Percentiles rank a stretch among this genome's conserved stretches.
Conservation (phyloP, 2,888 invertebrate genomes). For the Luffia ferchaultella region DNA sequence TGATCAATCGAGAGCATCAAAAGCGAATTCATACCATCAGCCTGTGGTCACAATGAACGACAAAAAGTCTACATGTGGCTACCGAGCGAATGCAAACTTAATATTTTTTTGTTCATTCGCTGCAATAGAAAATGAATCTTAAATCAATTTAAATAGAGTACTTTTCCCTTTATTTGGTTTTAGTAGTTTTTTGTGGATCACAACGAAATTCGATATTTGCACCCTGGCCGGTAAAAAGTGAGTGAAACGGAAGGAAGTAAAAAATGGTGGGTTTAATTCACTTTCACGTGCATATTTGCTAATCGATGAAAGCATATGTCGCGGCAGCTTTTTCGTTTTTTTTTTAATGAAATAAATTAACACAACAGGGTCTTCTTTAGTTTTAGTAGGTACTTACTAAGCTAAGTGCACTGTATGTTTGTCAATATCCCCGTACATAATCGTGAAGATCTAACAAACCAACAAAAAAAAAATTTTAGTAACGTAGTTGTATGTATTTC, state of each 20-base stretch:
- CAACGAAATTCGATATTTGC: slow-evolving; percentile 55
- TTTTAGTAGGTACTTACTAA: too few relatives aligned
- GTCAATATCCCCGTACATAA: too few relatives aligned
- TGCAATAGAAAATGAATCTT: slow-evolving; percentile 21
- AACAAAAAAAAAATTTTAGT: too few relatives aligned
- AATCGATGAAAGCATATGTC: slow-evolving; percentile 45
- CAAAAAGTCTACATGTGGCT: slow-evolving; percentile 53
- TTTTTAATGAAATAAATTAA: background rate
- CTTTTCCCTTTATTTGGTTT: slow-evolving; percentile 3
- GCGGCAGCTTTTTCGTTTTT: slow-evolving; percentile 19
- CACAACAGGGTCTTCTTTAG: too few relatives aligned
- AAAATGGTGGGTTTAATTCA: slow-evolving; percentile 48
- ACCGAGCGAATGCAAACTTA: slow-evolving; percentile 34
- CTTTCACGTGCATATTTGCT: slow-evolving; percentile 49
- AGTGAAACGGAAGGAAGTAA: slow-evolving; percentile 63
- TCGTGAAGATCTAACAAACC: too few relatives aligned
- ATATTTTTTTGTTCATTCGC: slow-evolving; percentile 1
- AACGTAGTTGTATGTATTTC: background rate
- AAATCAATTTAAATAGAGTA: slow-evolving; percentile 12
- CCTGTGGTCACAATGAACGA: slow-evolving; percentile 52
- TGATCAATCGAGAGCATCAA: slow-evolving; percentile 46
- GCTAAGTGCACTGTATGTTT: too few relatives aligned
- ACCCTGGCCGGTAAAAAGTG: slow-evolving; percentile 51
- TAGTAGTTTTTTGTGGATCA: background rate
- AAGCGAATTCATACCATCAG: slow-evolving; percentile 29